Base-by-base conservation (phyloP, 2,888 invertebrate species). In the Helicoverpa assulta region DNA sequence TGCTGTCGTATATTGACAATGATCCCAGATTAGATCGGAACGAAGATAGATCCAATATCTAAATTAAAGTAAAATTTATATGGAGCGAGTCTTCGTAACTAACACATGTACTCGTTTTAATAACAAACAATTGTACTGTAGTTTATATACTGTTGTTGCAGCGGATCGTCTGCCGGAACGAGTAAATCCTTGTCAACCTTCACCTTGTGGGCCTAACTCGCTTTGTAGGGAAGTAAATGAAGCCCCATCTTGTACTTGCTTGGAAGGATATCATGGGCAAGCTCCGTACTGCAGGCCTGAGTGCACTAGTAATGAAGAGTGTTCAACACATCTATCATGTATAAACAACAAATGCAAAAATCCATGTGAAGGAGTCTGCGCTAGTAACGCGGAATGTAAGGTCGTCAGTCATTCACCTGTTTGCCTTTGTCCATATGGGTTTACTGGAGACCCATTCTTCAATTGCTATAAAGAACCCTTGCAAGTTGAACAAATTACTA, bases 261-360 rank as follows among this genome's bases (percentile, higher is more conserved):
- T 97, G 63, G 96, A 97, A 65, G 96, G 96, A 67, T 97, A 96
- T 84, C 96, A 96, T 54, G 98, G 98, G 33, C 95, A 96, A 74
- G 97, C 98, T 60, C 98, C 98, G 4, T 97, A 97, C 82, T 98
- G 98, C 84, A 96, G 97, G 79, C 98, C 98, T 1, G 98, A 98
- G 93, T 98, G 98, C 89, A 96, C 97, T 57, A 97, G 97, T 76
- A 98, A 98, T 84, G 97, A 97, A 78, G 98, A 98, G 90, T 98
- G 98, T 87, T 90, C 96, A 16, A 94, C 94, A 77, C 96, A 97
- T 79, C 92, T 97, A 77, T 97, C 98, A 2, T 98, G 98, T 86
- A 96, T 97, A 40, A 97, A 97, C 89, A 97, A 97, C 87, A 98
- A 97, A 94, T 98, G 98, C 88, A 96, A 95, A 84, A 97, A 98